Base-by-base conservation (phyloP, 1,140 invertebrate species). In the Plectus sambesii region DNA sequence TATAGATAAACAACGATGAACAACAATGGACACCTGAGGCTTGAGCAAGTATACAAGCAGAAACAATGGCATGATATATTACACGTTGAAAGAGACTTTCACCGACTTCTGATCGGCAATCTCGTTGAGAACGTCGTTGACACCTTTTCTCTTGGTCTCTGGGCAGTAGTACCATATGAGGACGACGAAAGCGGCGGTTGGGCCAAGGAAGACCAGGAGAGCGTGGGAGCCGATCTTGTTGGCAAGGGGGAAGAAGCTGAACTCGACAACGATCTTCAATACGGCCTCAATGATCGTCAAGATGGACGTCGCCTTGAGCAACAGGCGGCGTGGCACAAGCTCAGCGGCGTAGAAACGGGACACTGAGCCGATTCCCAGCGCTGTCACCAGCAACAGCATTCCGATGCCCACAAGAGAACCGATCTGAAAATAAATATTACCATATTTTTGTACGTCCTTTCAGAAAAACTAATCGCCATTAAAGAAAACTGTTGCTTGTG, bases 321-420 rank as follows among this genome's bases (percentile, higher is more conserved):
- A 53, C 0, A 56, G 53, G 22, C 44, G 35, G 3, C 55, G 24
- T 4, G 55, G 55, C 1, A 56, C 55, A 2, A 56, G 47, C 22
- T 56, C 55, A 36, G 55, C 55, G 5, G 53, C 51, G 41, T 56
- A 56, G 55, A 56, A 56, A 8, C 55, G 40, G 5, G 55, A 56
- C 2, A 56, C 52, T 17, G 55, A 56, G 15, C 55, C 55, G 20
- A 56, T 56, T 6, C 55, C 55, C 20, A 45, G 50, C n/a, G 55
- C 55, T 22, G 54, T 56, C 36, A 56, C 39, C 5, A 56, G 55
- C 20, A 56, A 48, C 15, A 56, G 46, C 3, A 38, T 35, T 29
- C 46, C 38, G 5, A 56, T 23, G 2, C 53, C 55, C 38, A 56
- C 51, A 30, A 56, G 35, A n/a, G 55, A 49, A 20, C 42, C 53